Evolutionary conservation across 1,140 invertebrate species (phyloP), one percentile per base, ranked within the genome.

Genomic region (Frieseomelitta varia): DNA sequence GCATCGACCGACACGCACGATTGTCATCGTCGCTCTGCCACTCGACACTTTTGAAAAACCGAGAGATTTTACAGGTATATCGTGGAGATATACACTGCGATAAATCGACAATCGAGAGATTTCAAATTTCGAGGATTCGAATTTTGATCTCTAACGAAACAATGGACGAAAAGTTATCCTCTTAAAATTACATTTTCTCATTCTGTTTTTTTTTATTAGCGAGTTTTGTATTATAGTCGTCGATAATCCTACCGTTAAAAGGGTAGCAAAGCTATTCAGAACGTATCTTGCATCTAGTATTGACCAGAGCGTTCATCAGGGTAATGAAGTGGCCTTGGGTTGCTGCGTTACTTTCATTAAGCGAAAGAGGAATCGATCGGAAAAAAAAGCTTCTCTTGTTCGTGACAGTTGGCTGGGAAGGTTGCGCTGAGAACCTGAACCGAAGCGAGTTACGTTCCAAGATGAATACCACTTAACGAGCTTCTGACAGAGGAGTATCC

Each of bases 241-340:
- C 10, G 56, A 11, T 58, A 58, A 24, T 58, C 10, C 21, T 55
- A n/a, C 51, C 21, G 12, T n/a, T n/a, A 61, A 79, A 67, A 61
- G 75, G 30, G 56, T 72, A 87, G 34, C 58, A 56, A 30, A 84
- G 4, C 27, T 10, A 63, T 83, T 87, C 73, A 61, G 34, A 67
- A 58, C 58, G 27, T 71, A 67, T 80, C 61, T 86, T 53, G 56
- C 24, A n/a, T 77, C 47, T 47, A 17, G 21, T 47, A 53, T 76
- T 39, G n/a, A n/a, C 19, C 24, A 21, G 27, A 47, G 67, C 58
- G 47, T 87, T n/a, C 61, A 12, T 51, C 24, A 19, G 67, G 71
- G 55, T 87, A 79, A 72, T 72, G 34, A 84, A 79, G 21, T 34
- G 39, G 53, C 34, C n/a, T 72, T 61, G 21, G 21, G 4, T 11